phyloP scores from a whole-genome alignment of 2,797 vertebrate genomes.

The Melanotaenia parkinsoni region DNA sequence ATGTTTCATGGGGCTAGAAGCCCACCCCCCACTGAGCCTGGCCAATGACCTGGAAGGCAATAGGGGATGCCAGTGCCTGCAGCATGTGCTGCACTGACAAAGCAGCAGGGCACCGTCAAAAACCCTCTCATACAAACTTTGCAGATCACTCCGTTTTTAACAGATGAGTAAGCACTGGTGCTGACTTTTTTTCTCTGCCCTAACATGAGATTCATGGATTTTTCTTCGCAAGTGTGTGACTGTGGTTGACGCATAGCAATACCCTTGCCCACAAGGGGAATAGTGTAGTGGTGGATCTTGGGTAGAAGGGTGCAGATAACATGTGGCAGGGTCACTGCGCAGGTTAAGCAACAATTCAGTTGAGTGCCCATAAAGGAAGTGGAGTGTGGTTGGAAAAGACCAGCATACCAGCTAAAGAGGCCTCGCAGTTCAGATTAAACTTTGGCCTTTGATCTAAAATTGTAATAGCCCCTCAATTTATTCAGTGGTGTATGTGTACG shows the following conservation, averaged over 20 bases:
- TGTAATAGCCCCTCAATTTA: conserved; percentile 12
- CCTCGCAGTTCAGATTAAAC: conserved; percentile 62
- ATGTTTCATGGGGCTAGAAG: conserved; percentile 84
- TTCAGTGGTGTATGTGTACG: neutral
- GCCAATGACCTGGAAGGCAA: conserved; percentile 91
- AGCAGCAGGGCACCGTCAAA: conserved; percentile 91
- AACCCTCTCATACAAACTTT: conserved; percentile 86
- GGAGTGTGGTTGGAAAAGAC: conserved; percentile 63
- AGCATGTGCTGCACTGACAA: conserved; percentile 88
- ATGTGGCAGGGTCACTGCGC: conserved; percentile 85
- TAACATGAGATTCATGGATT: conserved; percentile 80
- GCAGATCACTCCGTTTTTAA: conserved; percentile 86
- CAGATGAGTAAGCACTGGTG: conserved; percentile 90
- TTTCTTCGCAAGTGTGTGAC: conserved; percentile 71
- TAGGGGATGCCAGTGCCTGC: conserved; percentile 85
- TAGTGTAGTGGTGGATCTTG: conserved; percentile 70
- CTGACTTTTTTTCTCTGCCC: conserved; percentile 67
- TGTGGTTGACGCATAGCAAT: conserved; percentile 73
- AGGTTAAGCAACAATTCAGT: conserved; percentile 87
- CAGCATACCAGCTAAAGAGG: conserved; percentile 62
- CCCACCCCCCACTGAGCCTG: conserved; percentile 83
- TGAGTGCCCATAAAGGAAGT: conserved; percentile 78
- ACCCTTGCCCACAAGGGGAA: conserved; percentile 72
- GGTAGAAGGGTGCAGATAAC: conserved; percentile 68
- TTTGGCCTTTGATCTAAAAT: conserved; percentile 57